Evolutionary conservation across 2,113 vertebrate genomes (phyloP).

Genomic region (Rhagologus leucostigma): DNA sequence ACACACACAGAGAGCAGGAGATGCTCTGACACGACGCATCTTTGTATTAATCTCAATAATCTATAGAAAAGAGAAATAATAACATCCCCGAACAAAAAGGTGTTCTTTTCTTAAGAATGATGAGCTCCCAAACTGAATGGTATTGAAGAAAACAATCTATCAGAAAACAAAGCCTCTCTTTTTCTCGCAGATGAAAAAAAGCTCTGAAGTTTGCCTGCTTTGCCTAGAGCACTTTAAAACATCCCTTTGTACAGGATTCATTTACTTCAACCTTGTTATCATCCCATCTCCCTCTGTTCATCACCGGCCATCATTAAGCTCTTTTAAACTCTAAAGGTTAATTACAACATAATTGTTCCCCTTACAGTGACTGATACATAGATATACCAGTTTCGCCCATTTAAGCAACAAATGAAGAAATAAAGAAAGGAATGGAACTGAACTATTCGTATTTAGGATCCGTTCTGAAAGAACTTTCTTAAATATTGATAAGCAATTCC

Average conservation of each 20-base stretch:
- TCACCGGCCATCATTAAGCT: background rate
- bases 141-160: background rate
- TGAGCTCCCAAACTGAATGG: background rate
- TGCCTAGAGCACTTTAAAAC: background rate
- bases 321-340: background rate
- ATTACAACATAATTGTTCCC: conserved; percentile 3
- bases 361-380: background rate
- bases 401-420: background rate
- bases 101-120: background rate
- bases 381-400: background rate
- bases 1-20: background rate
- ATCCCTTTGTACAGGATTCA: background rate
- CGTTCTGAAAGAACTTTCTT: background rate
- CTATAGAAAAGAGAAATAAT: background rate
- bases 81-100: background rate
- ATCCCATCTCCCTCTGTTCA: background rate
- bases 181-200: background rate
- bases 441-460: background rate
- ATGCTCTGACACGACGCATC: background rate
- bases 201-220: background rate
- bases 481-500: background rate
- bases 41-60: background rate
- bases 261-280: background rate
- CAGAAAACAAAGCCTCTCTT: background rate
- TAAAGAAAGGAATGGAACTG: background rate